Percentiles rank a stretch among this genome's conserved stretches.
Conservation (phyloP, 1,140 invertebrate species). For the Conopomorpha cramerella region DNA sequence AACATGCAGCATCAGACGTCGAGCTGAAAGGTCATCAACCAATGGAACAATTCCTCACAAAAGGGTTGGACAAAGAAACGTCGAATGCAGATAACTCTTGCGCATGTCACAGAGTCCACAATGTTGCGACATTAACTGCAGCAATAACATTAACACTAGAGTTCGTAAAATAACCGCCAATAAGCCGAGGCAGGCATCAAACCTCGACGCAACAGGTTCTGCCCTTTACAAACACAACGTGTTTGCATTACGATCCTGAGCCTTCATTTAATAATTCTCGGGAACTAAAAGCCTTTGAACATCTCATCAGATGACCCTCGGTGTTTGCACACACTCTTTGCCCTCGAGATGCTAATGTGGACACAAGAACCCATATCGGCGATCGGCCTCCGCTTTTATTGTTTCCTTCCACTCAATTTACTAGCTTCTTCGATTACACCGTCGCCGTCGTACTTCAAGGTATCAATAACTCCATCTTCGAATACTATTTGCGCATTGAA, state of each 20-base stretch:
- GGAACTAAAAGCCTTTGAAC: constrained; percentile 60
- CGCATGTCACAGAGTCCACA: constrained; percentile 14
- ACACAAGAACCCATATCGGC: constrained; percentile 56
- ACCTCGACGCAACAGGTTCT: constrained; percentile 56
- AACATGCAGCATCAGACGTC: constrained; percentile 1
- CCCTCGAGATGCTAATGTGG: constrained; percentile 54
- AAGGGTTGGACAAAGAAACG: background rate
- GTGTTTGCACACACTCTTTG: constrained; percentile 55
- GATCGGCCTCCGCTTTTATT: constrained; percentile 44
- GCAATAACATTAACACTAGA: constrained; percentile 45
- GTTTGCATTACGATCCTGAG: constrained; percentile 59
- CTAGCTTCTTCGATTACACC: constrained; percentile 34
- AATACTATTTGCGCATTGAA: constrained; percentile 10
- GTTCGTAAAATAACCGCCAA: constrained; percentile 54
- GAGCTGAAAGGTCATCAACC: constrained; percentile 14
- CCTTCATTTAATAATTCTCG: constrained; percentile 60
- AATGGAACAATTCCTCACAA: constrained; percentile 15
- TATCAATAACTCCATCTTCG: constrained; percentile 13
- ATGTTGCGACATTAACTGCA: constrained; percentile 39
- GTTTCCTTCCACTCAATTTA: constrained; percentile 9
- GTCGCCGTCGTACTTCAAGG: constrained; percentile 5
- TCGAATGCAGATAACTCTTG: too few relatives aligned
- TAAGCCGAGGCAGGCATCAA: constrained; percentile 49
- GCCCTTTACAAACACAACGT: constrained; percentile 40
- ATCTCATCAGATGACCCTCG: constrained; percentile 59